Conservation (phyloP, 2,113 vertebrate species). For the Epinephelus lanceolatus region DNA sequence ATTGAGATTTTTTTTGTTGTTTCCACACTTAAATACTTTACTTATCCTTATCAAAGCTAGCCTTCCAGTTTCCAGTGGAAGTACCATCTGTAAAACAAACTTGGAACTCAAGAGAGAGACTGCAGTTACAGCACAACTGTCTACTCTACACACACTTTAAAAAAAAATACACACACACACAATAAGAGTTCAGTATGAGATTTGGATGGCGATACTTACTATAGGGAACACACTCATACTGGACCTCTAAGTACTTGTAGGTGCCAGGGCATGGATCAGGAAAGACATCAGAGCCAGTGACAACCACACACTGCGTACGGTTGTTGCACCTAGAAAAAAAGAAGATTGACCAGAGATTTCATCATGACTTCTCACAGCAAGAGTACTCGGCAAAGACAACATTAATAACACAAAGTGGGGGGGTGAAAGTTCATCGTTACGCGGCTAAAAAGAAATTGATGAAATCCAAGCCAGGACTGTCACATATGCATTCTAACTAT, state of each 20-base stretch:
- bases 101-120: slow-evolving; percentile 27
- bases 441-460: slow-evolving; percentile 53
- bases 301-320: slow-evolving; percentile 98
- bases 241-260: slow-evolving; percentile 99
- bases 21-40: slow-evolving; percentile 14
- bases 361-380: slow-evolving; percentile 74
- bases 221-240: slow-evolving; percentile 99
- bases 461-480: slow-evolving; percentile 66
- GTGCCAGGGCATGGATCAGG: slow-evolving; percentile 99
- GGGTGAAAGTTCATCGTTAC: slow-evolving; percentile 44
- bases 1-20: not conserved
- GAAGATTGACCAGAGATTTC: slow-evolving; percentile 82
- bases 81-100: slow-evolving; percentile 34
- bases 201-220: slow-evolving; percentile 92
- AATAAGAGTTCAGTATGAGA: slow-evolving; percentile 65
- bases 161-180: slow-evolving; percentile 31
- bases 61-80: slow-evolving; percentile 8
- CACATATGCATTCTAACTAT: slow-evolving; percentile 60
- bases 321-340: slow-evolving; percentile 96
- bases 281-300: slow-evolving; percentile 98
- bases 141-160: slow-evolving; percentile 43
- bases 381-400: slow-evolving; percentile 66
- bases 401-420: slow-evolving; percentile 51
- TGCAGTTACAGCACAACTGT: slow-evolving; percentile 45
- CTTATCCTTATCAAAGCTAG: slow-evolving; percentile 2